Conservation (phyloP, 2,113 vertebrate species). For the Dendropsophus ebraccatus region DNA sequence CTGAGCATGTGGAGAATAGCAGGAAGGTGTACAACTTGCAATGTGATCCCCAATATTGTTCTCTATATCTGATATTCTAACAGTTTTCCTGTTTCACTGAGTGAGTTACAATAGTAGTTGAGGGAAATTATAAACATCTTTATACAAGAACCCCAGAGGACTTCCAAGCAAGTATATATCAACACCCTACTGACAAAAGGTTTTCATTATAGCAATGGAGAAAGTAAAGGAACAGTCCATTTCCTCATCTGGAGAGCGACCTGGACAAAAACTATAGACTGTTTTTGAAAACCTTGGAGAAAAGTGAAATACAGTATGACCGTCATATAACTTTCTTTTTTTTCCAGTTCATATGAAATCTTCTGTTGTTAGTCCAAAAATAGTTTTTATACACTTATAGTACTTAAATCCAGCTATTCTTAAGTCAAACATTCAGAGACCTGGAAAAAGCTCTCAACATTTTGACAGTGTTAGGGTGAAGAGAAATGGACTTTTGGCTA, state of each 20-base stretch:
- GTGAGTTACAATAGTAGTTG: constrained; percentile 65
- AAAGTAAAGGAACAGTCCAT: constrained; percentile 27
- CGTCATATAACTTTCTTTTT: neutral
- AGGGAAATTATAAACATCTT: constrained; percentile 71
- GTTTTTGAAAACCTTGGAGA: constrained; percentile 7
- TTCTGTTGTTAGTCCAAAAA: neutral
- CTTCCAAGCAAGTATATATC: constrained; percentile 4
- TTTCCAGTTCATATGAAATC: neutral
- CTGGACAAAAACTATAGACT: neutral
- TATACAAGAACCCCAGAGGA: constrained; percentile 31
- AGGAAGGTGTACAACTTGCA: constrained; percentile 71
- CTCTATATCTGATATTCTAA: constrained; percentile 71
- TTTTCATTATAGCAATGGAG: neutral
- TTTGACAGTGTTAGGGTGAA: neutral
- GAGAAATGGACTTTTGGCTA: constrained; percentile 20
- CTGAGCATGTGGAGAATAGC: constrained; percentile 67
- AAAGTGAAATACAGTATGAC: constrained; percentile 18
- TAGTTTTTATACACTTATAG: neutral
- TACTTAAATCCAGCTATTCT: neutral
- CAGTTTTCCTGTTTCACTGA: constrained; percentile 71
- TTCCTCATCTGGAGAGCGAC: constrained; percentile 62
- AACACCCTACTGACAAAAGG: constrained; percentile 13
- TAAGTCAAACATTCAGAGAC: constrained; percentile 15
- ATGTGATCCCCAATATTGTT: constrained; percentile 69
- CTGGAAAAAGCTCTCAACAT: neutral